Percentiles rank a stretch among this genome's conserved stretches.
These are phyloP conservation scores for Drosophila quinaria DNA, from an alignment of 2,888 invertebrate genomes.

Conservation along the genomic window DNA sequence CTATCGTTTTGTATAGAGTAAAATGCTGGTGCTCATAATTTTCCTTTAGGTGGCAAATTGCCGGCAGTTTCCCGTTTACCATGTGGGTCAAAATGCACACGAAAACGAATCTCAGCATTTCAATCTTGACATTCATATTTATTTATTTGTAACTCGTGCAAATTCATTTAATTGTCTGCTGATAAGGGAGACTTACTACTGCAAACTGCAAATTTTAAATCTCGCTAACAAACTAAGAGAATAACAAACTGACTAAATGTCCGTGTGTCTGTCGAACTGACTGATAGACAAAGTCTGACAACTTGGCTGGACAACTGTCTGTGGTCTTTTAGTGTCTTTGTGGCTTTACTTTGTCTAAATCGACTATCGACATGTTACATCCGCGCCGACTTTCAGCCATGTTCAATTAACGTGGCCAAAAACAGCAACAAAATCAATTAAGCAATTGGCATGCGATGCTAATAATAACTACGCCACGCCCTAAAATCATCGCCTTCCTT, in stretches of 20 bases:
- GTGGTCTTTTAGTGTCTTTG: constrained; percentile 3
- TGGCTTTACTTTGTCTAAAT: constrained; percentile 43
- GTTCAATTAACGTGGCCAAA: constrained; percentile 64
- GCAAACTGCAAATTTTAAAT: neutral
- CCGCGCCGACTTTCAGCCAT: constrained; percentile 57
- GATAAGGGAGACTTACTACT: constrained; percentile 69
- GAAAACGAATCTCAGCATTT: constrained; percentile 46
- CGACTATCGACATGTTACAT: constrained; percentile 73
- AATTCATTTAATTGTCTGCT: constrained; percentile 68
- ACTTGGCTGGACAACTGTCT: constrained; percentile 48
- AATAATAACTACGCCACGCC: constrained; percentile 64
- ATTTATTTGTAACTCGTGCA: constrained; percentile 58
- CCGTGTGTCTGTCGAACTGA: constrained; percentile 14
- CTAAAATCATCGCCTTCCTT: constrained; percentile 40
- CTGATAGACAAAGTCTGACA: constrained; percentile 52
- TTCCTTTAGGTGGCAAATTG: constrained; percentile 78
- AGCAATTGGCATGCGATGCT: constrained; percentile 67
- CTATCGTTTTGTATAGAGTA: constrained; percentile 35
- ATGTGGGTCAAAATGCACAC: constrained; percentile 75
- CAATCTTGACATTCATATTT: constrained; percentile 76
- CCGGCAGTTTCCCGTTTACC: constrained; percentile 65
- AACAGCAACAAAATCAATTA: constrained; percentile 67
- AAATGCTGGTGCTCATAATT: constrained; percentile 80
- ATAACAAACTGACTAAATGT: neutral
- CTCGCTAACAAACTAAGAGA: constrained; percentile 10